phyloP scores from a whole-genome alignment of 2,888 invertebrate genomes.

The Cenopis cana region DNA sequence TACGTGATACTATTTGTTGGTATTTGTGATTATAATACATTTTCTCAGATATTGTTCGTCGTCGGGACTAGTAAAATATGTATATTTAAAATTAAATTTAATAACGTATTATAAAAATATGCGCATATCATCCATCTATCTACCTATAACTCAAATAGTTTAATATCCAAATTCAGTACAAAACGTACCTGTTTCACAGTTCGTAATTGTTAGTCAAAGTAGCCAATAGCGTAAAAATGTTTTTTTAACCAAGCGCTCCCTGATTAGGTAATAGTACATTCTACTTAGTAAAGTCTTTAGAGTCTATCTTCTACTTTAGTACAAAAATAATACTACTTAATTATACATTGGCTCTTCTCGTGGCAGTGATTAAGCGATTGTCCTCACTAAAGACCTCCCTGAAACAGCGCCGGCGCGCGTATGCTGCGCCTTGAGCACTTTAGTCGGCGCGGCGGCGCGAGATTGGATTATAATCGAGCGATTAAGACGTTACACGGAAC shows the following conservation, averaged over 20 bases:
- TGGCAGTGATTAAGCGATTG: slow-evolving; percentile 1
- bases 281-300: too few relatives aligned
- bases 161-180: background rate
- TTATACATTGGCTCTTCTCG: background rate
- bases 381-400: slow-evolving; percentile 30
- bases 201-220: too few relatives aligned
- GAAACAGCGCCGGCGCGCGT: background rate
- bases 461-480: slow-evolving; percentile 53
- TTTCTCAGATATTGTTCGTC: too few relatives aligned
- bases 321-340: background rate
- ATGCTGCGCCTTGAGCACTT: slow-evolving; percentile 15
- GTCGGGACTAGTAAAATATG: too few relatives aligned
- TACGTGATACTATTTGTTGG: too few relatives aligned
- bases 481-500: slow-evolving; percentile 57
- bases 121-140: too few relatives aligned
- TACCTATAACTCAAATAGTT: background rate
- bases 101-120: too few relatives aligned
- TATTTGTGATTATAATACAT: too few relatives aligned
- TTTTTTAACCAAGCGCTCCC: too few relatives aligned
- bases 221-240: too few relatives aligned
- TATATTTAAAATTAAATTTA: too few relatives aligned
- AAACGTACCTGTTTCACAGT: too few relatives aligned
- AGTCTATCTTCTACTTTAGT: background rate
- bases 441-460: slow-evolving; percentile 33
- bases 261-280: background rate